Base-by-base conservation (phyloP, 2,797 vertebrate species). In the Crypturellus tataupa region DNA sequence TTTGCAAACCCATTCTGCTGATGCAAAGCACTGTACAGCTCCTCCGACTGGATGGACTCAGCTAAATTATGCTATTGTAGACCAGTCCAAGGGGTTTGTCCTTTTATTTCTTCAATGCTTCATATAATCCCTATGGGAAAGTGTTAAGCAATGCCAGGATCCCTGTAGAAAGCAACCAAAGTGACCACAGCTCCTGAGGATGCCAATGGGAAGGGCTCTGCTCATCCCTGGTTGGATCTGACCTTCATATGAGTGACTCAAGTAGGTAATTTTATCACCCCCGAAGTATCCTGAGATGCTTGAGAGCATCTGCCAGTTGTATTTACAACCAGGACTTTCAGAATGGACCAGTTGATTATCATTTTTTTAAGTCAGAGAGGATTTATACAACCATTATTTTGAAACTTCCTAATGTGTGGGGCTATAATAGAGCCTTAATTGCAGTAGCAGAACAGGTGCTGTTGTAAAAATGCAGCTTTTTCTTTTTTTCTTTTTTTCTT, bases 351-450 rank as follows among this genome's bases (percentile, higher is more conserved):
- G 4, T 39, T 49, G 16, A 33, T 15, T 25, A 63, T 25, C 35
- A 62, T 69, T 72, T 35, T 65, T 85, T 71, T 40, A 63, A 75
- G n/a, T 51, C 67, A 9, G 6, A 88, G 25, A 16, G 35, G 24
- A 71, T 60, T 94, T 77, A 42, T n/a, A 37, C 6, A 72, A 70
- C 40, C 1, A 0, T 51, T 51, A 27, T 91, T 94, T 91, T 93
- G 64, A 86, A 94, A 93, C 25, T 63, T 82, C 84, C 77, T 40
- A n/a, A 18, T 55, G 29, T 24, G 25, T 8, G n/a, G 27, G 51
- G 25, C 68, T 91, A 44, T 62, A 91, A 70, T 37, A 46, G 73
- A 90, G 63, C 59, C 46, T 62, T 94, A 92, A 95, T 69, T 76
- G 62, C 68, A 86, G 83, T 75, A 86, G 79, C 44, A 23, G 68